Conservation (phyloP, 2,888 invertebrate genomes). For the Dasysyrphus albostriatus region DNA sequence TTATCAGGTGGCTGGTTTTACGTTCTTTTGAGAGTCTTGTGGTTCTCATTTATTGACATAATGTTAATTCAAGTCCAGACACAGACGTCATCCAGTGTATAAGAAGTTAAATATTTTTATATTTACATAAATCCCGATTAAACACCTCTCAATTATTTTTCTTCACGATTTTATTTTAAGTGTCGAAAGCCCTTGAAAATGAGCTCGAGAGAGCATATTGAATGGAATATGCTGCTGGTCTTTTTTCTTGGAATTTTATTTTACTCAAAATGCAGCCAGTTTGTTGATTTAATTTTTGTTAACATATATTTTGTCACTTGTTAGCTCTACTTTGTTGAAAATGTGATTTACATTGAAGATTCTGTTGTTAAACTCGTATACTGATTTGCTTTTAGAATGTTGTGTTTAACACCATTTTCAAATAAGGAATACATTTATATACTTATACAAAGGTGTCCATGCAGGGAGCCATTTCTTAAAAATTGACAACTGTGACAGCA, state of each 20-base stretch:
- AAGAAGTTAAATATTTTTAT: conserved; percentile 66
- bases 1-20: conserved; percentile 40
- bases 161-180: conserved; percentile 69
- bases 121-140: conserved; percentile 81
- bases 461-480: neutral
- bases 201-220: conserved; percentile 9
- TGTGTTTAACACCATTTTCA: conserved; percentile 62
- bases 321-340: conserved; percentile 74
- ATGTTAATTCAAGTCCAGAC: conserved; percentile 74
- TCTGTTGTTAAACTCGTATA: conserved; percentile 57
- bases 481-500: neutral
- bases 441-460: neutral
- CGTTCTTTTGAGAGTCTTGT: conserved; percentile 17
- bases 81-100: conserved; percentile 26
- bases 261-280: conserved; percentile 62
- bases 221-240: conserved; percentile 67
- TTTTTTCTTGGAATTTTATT: conserved; percentile 69
- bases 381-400: conserved; percentile 63
- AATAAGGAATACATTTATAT: conserved; percentile 52
- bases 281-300: conserved; percentile 61
- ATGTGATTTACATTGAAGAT: conserved; percentile 54
- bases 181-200: conserved; percentile 61
- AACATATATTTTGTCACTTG: conserved; percentile 37
- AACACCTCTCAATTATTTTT: conserved; percentile 83
- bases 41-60: conserved; percentile 71